Base-by-base conservation (phyloP, 2,888 invertebrate species). In the Tanaodytes sp. region DNA sequence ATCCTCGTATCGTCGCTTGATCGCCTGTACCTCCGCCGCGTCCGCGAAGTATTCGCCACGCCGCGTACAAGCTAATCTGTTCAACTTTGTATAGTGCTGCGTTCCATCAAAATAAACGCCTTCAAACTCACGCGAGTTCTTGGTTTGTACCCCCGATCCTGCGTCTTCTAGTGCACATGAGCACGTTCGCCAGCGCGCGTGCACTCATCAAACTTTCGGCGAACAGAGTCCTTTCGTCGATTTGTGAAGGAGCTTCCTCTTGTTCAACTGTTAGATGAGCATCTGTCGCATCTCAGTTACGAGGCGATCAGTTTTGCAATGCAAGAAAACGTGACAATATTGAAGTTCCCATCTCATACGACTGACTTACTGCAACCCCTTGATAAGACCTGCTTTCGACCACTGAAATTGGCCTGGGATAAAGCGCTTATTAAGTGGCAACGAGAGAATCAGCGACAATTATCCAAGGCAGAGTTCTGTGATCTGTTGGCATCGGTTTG, bases 341-440 rank as follows among this genome's bases (percentile, higher is more conserved):
- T 65, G 1, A 65, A 65, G 16, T 19, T 65, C 27, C 64, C 49
- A n/a, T 33, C 55, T 11, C 64, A 57, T 20, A 45, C 55, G 0
- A 57, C 57, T 9, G 57, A 57, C 11, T 4, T 45, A 2, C 11
- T 64, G 14, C 64, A 66, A 20, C 52, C 46, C 4, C 48, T 66
- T 0, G 52, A 54, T 14, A 52, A 42, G n/a, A 33, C 31, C 2
- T 51, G 27, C 16, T 66, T 66, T 14, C 9, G 16, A 8, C 42
- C 54, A 0, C 1, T 66, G 16, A 59, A 66, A 23, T 1, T 51
- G 1, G 30, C 20, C 4, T 66, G 66, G 66, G 52, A 66, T 15
- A 30, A 45, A 27, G n/a, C n/a, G 5, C 45, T 66, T 4, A 1
- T 39, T 6, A 30, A 39, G 14, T 62, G 62, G 62, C 52, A 46